phyloP scores from a whole-genome alignment of 2,797 vertebrate species.

The Sebastes trivittatus region DNA sequence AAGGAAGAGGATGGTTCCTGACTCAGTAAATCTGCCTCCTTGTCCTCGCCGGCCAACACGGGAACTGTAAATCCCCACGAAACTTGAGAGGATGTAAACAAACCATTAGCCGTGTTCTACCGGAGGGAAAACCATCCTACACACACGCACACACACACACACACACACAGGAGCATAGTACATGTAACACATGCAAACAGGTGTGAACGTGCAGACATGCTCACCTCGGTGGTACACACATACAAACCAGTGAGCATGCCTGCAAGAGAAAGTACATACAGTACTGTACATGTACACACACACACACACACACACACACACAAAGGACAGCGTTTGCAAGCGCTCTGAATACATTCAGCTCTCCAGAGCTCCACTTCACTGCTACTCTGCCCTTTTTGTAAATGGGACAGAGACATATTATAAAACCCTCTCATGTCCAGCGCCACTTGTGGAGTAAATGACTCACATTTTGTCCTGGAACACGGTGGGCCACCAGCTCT shows the following conservation, averaged over 20 bases:
- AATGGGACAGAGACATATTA: not conserved
- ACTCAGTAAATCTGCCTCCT: conserved; percentile 11
- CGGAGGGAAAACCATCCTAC: not conserved
- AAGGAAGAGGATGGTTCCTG: conserved; percentile 23
- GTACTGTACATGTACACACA: not conserved
- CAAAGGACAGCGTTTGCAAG: not conserved
- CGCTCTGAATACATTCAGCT: not conserved
- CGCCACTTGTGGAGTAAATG: not conserved
- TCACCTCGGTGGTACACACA: not conserved
- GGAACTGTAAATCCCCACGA: conserved; percentile 70
- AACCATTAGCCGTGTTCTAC: conserved; percentile 51
- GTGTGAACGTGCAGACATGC: conserved; percentile 15
- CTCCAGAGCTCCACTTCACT: not conserved
- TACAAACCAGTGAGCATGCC: not conserved
- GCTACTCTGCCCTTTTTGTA: not conserved
- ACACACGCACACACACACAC: conserved; percentile 3
- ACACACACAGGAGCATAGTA: not conserved
- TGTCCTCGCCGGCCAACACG: conserved; percentile 23
- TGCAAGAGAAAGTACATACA: not conserved
- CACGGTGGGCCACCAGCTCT: not conserved
- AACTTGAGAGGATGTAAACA: conserved; percentile 74
- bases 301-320: not conserved
- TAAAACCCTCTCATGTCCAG: not conserved
- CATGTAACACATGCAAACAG: not conserved
- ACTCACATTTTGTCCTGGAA: conserved; percentile 17